Base-by-base conservation (phyloP, 2,888 invertebrate species). In the Calameuta pallipes region DNA sequence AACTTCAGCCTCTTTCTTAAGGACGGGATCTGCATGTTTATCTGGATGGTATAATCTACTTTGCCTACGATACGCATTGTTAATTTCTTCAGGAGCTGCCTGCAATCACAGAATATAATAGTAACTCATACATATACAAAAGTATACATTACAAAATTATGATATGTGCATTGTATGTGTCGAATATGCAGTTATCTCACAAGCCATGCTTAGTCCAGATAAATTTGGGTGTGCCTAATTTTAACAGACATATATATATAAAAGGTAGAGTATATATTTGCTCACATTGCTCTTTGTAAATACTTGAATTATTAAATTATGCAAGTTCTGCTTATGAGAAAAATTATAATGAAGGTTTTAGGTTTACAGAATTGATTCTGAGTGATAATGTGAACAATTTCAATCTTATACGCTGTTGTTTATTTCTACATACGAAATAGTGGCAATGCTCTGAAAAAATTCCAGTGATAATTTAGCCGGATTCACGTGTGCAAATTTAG, bases 31-130 rank as follows among this genome's bases (percentile, higher is more conserved):
- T 23, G 94, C 93, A 92, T 99, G 99, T 92, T 99, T 98, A 90
- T 99, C 99, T 0, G 99, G 99, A 92, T 99, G 99, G 89, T 98
- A 99, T 86, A 98, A 95, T 83, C 96, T 95, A 85, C 98, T 98
- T 78, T 98, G 94, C 77, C 96, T 95, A 81, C 98, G 94, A 91
- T 98, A 99, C 2, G 99, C 97, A 93, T 96, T 96, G 88, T 95
- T 97, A 84, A 99, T 98, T 92, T 99, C 98, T 83, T 99, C 98
- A 75, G 93, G 93, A 69, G 96, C 94, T 11, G 99, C 99, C 99
- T 99, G 90, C 75, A 92, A 90, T 80, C 80, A 84, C 56, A 56
- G 9, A 75, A 23, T 41, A 41, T 15, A 41, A 41, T 23, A 74
- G 11, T 74, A 36, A 74, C 1, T n/a, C 15, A n/a, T 34, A 34